These are phyloP conservation scores for Hephaestus fuliginosus DNA, from an alignment of 2,797 vertebrate species.

Conservation along the genomic window DNA sequence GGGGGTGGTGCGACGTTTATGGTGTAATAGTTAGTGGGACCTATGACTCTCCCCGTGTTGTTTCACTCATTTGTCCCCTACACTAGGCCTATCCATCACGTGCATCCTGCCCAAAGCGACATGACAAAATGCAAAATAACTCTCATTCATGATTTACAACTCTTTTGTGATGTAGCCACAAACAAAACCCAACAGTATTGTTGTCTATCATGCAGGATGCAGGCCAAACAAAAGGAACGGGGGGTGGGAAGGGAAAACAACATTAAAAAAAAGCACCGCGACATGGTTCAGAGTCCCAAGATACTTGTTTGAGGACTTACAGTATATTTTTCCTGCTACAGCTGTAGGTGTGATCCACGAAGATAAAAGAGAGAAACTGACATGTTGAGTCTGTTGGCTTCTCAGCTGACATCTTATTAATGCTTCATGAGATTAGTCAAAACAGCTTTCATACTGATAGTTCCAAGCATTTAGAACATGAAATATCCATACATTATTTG, in stretches of 20 bases:
- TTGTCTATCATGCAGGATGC: conserved; percentile 46
- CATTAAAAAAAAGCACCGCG: conserved; percentile 2
- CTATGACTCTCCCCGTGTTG: conserved; percentile 44
- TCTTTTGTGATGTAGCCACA: conserved; percentile 64
- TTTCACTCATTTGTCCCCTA: conserved; percentile 69
- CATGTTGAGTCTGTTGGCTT: conserved; percentile 35
- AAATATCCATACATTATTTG: not conserved
- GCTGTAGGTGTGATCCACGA: conserved; percentile 40
- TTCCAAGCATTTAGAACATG: not conserved
- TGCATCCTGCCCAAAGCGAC: conserved; percentile 62
- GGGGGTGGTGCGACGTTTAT: not conserved
- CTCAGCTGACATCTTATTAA: conserved; percentile 33
- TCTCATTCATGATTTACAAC: conserved; percentile 74
- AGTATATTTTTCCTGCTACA: conserved; percentile 36
- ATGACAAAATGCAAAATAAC: conserved; percentile 69
- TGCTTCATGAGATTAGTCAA: conserved; percentile 3
- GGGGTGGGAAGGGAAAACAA: not conserved
- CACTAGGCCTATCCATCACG: conserved; percentile 71
- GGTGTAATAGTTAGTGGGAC: conserved; percentile 25
- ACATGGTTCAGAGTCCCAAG: conserved; percentile 39
- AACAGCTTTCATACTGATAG: not conserved
- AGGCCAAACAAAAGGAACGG: not conserved
- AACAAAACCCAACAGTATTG: conserved; percentile 54
- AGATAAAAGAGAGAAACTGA: conserved; percentile 39
- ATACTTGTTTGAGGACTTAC: conserved; percentile 55